A percentile compares a stretch with the other conserved stretches of the same genome.
Conservation (phyloP, 2,113 vertebrate species). For the Corydoras maculifer region DNA sequence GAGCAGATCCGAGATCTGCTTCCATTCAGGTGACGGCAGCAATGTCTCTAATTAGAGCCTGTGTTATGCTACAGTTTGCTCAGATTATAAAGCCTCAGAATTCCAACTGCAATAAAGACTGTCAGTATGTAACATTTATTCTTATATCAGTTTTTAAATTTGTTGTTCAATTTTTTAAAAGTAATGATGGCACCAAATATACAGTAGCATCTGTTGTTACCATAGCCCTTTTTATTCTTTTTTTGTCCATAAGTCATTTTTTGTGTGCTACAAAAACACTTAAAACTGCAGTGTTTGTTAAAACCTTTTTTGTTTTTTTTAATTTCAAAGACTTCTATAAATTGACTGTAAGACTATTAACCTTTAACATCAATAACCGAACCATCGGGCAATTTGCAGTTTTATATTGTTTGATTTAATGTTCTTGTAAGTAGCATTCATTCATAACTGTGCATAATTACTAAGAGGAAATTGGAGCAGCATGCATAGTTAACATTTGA, state of each 20-base stretch:
- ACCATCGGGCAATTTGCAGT: slow-evolving; percentile 26
- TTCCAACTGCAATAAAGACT: too few species aligned
- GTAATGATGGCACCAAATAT: too few species aligned
- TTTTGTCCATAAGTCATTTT: not conserved
- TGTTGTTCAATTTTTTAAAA: too few species aligned
- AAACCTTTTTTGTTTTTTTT: not conserved
- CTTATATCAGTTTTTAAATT: too few species aligned
- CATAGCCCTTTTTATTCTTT: too few species aligned
- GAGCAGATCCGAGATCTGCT: too few species aligned
- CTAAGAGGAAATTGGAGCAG: slow-evolving; percentile 39
- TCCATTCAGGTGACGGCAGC: too few species aligned
- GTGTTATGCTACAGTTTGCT: too few species aligned
- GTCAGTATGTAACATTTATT: too few species aligned
- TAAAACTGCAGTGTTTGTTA: not conserved
- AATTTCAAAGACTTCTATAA: not conserved
- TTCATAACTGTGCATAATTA: slow-evolving; percentile 44
- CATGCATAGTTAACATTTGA: slow-evolving; percentile 29
- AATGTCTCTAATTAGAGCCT: too few species aligned
- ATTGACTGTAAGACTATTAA: slow-evolving; percentile 13
- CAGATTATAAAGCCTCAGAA: too few species aligned
- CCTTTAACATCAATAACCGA: slow-evolving; percentile 10
- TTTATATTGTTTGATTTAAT: slow-evolving; percentile 30
- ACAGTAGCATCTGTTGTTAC: too few species aligned
- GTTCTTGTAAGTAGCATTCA: slow-evolving; percentile 35
- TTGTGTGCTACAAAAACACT: not conserved